These are phyloP conservation scores for Coilia nasus DNA, from an alignment of 2,797 vertebrate species.

Conservation along the genomic window DNA sequence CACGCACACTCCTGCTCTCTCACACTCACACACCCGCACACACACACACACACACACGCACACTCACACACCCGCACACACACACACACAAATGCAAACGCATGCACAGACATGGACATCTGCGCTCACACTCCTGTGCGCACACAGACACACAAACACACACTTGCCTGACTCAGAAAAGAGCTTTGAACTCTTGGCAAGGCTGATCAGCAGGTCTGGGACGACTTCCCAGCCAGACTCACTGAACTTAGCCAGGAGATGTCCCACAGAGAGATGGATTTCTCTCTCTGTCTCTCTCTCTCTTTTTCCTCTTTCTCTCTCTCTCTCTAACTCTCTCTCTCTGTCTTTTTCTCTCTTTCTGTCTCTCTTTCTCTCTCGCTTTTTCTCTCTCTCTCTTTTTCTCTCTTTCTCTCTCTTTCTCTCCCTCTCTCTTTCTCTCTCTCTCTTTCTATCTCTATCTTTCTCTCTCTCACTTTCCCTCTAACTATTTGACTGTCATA, in stretches of 20 bases:
- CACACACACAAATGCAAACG: not conserved
- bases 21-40: not conserved
- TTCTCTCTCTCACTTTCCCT: not conserved
- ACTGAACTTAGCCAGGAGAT: constrained; percentile 51
- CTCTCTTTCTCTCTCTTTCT: not conserved
- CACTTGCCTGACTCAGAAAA: constrained; percentile 70
- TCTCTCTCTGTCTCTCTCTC: not conserved
- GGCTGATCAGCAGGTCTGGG: constrained; percentile 62
- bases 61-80: not conserved
- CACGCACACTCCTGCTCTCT: not conserved
- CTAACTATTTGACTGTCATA: not conserved
- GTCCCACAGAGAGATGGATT: not conserved
- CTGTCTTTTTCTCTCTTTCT: too few species aligned
- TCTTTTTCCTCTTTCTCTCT: not conserved
- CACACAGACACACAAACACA: constrained; percentile 29
- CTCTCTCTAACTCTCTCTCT: not conserved
- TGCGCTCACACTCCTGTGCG: not conserved
- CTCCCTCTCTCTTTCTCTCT: not conserved
- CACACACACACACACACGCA: not conserved
- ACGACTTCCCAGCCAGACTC: constrained; percentile 62
- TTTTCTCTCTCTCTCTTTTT: not conserved
- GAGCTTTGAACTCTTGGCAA: constrained; percentile 71
- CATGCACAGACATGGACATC: not conserved
- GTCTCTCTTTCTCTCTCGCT: not conserved
- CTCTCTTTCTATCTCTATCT: not conserved